phyloP scores from a whole-genome alignment of 1,140 invertebrate species.

The Melanaphis sacchari region DNA sequence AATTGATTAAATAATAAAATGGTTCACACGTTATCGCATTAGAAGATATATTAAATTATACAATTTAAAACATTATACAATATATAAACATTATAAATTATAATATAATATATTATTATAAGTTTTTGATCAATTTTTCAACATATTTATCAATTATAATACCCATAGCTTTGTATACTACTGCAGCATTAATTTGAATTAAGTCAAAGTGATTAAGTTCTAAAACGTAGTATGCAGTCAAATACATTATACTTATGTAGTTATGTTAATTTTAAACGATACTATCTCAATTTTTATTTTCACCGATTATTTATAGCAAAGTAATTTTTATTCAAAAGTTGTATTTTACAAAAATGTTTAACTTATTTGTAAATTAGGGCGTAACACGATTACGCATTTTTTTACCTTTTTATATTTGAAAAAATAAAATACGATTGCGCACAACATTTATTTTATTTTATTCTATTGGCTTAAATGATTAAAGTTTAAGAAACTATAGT shows the following conservation, averaged over 20 bases:
- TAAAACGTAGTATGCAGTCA: too few relatives aligned
- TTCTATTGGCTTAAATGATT: too few relatives aligned
- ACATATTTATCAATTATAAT: not conserved
- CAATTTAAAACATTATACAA: too few relatives aligned
- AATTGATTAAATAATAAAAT: not conserved
- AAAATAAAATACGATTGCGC: too few relatives aligned
- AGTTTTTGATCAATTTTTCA: not conserved
- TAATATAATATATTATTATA: not conserved
- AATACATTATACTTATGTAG: not conserved
- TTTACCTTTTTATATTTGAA: too few relatives aligned
- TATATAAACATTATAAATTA: too few relatives aligned
- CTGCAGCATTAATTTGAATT: not conserved
- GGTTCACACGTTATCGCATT: not conserved
- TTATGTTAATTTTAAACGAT: not conserved
- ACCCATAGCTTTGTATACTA: not conserved
- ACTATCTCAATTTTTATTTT: not conserved
- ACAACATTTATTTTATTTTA: too few relatives aligned
- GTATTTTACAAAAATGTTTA: too few relatives aligned
- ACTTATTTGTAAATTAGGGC: too few relatives aligned
- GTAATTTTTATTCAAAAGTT: not conserved
- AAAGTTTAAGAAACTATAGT: too few relatives aligned
- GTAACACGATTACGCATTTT: too few relatives aligned
- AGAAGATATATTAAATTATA: not conserved
- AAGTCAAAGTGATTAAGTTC: too few relatives aligned
- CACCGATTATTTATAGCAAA: not conserved